Conservation (phyloP, 2,888 invertebrate species). For the Amiota minor region DNA sequence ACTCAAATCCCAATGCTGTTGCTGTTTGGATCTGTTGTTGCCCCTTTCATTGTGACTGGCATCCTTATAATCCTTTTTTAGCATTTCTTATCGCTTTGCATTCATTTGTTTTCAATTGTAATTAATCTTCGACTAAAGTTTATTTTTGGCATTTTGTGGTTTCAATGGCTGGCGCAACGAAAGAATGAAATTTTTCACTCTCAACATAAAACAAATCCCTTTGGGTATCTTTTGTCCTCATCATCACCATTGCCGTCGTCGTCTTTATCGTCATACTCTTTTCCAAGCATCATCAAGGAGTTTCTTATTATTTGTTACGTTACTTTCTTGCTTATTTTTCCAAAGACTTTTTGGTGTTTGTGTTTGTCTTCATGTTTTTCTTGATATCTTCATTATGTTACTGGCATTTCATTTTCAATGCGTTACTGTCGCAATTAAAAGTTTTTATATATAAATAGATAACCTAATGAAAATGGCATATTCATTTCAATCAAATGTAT, state of each 20-base stretch:
- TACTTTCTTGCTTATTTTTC: constrained; percentile 41
- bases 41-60: constrained; percentile 4
- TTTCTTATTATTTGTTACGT: constrained; percentile 2
- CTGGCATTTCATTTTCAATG: constrained; percentile 48
- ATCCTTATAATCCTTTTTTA: constrained; percentile 38
- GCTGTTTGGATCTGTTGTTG: constrained; percentile 7
- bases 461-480: no score
- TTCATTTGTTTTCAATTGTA: constrained; percentile 69
- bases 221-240: constrained; percentile 37
- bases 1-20: background rate
- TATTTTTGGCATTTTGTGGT: constrained; percentile 64
- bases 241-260: background rate
- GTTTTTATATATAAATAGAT: no score
- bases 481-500: no score
- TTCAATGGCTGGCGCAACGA: constrained; percentile 28
- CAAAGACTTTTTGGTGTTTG: constrained; percentile 50
- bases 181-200: no score
- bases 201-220: constrained; percentile 16
- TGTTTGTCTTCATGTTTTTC: constrained; percentile 14
- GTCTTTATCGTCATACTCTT: no score
- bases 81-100: constrained; percentile 68
- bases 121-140: constrained; percentile 65
- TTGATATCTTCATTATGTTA: constrained; percentile 12
- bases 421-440: constrained; percentile 69
- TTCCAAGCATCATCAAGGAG: background rate